Percentiles rank a stretch among this genome's conserved stretches.
Evolutionary conservation across 1,140 invertebrate species (phyloP).

Genomic region (Littorina saxatilis): DNA sequence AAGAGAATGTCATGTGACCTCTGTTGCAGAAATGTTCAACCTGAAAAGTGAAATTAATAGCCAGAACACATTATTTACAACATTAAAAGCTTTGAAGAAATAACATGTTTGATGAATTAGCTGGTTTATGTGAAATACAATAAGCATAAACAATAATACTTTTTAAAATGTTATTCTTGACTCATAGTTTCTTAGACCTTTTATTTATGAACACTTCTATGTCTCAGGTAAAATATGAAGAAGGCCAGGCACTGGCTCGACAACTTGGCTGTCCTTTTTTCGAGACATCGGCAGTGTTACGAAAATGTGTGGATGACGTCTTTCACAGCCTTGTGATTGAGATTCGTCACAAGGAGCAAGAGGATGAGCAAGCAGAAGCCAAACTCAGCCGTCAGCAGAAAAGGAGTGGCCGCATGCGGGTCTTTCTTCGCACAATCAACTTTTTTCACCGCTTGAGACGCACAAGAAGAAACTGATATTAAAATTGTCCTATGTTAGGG

Average conservation of each 20-base stretch:
- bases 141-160: too few relatives aligned
- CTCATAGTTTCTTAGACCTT: too few relatives aligned
- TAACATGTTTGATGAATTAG: too few relatives aligned
- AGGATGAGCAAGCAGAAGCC: conserved; percentile 39
- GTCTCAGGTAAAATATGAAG: conserved; percentile 81
- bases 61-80: too few relatives aligned
- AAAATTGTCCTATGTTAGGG: too few relatives aligned
- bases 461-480: conserved; percentile 18
- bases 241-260: conserved; percentile 78
- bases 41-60: too few relatives aligned
- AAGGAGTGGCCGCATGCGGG: conserved; percentile 34
- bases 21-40: too few relatives aligned
- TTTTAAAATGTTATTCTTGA: too few relatives aligned
- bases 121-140: too few relatives aligned
- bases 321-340: conserved; percentile 75
- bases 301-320: conserved; percentile 73
- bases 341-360: conserved; percentile 71
- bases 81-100: too few relatives aligned
- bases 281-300: conserved; percentile 69
- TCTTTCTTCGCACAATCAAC: conserved; percentile 48
- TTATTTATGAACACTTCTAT: too few relatives aligned
- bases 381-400: conserved; percentile 50
- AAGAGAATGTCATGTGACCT: too few relatives aligned
- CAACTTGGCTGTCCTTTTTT: conserved; percentile 70
- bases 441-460: conserved; percentile 36